phyloP scores from a whole-genome alignment of 1,140 invertebrate species.

The Tetramorium parvispinum region DNA sequence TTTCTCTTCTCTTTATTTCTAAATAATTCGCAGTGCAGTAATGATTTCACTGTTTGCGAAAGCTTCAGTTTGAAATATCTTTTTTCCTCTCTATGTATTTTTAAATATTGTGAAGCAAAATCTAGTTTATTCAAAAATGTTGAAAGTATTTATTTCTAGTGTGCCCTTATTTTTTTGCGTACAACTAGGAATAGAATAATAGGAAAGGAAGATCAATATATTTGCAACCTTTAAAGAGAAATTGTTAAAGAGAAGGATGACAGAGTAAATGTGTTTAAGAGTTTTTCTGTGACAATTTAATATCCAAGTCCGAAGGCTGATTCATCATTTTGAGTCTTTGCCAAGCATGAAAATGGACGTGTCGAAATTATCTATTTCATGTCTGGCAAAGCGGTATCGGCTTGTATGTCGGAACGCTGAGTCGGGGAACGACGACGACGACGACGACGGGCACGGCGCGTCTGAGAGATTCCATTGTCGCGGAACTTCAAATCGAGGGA shows the following conservation, averaged over 20 bases:
- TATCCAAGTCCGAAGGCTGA: constrained; percentile 30
- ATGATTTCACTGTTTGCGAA: constrained; percentile 6
- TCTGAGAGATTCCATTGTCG: constrained; percentile 77
- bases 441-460: constrained; percentile 65
- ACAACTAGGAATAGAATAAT: neutral
- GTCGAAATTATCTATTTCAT: constrained; percentile 72
- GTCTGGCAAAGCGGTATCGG: constrained; percentile 66
- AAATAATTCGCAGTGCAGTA: neutral
- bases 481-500: constrained; percentile 77
- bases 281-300: constrained; percentile 21
- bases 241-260: neutral
- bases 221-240: neutral
- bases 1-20: constrained; percentile 13
- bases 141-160: neutral
- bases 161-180: neutral
- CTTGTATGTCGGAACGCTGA: constrained; percentile 63
- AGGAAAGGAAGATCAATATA: neutral
- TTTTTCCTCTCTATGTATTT: neutral
- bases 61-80: neutral
- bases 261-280: neutral
- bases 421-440: constrained; percentile 37
- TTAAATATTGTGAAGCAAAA: neutral
- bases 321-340: constrained; percentile 56
- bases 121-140: neutral
- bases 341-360: constrained; percentile 63